Evolutionary conservation across 2,113 vertebrate genomes (phyloP).

Genomic region (Epinephelus cyanopodus): DNA sequence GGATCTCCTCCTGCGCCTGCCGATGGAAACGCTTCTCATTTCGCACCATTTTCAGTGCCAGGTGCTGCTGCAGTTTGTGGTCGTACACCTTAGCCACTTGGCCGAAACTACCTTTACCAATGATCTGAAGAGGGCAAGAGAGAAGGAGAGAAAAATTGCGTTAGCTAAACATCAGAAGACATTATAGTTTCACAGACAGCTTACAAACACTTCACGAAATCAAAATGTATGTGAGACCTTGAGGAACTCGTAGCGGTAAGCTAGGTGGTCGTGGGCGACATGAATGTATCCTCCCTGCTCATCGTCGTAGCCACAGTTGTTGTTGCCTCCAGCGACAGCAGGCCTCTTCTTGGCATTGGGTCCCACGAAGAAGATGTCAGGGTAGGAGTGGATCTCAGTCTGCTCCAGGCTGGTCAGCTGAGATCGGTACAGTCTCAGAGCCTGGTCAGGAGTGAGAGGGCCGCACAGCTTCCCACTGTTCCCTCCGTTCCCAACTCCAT

Average conservation of each 20-base stretch:
- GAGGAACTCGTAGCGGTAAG: slow-evolving; percentile 96
- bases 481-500: slow-evolving; percentile 46
- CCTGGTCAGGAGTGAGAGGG: slow-evolving; percentile 91
- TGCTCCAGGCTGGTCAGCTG: slow-evolving; percentile 92
- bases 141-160: background rate
- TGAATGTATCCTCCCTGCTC: slow-evolving; percentile 96
- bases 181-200: background rate
- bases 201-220: background rate
- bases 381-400: slow-evolving; percentile 91
- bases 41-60: slow-evolving; percentile 98
- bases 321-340: slow-evolving; percentile 91
- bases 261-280: slow-evolving; percentile 95
- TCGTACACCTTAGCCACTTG: slow-evolving; percentile 98
- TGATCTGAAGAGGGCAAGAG: slow-evolving; percentile 86
- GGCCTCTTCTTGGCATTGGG: slow-evolving; percentile 95
- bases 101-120: slow-evolving; percentile 98
- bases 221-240: slow-evolving; percentile 83
- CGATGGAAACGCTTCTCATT: slow-evolving; percentile 98
- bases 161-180: background rate
- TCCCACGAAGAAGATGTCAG: slow-evolving; percentile 96
- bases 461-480: slow-evolving; percentile 82
- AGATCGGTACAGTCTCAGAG: slow-evolving; percentile 92
- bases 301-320: slow-evolving; percentile 95
- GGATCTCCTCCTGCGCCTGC: slow-evolving; percentile 96
- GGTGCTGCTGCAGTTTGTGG: slow-evolving; percentile 95